Conservation (phyloP, 2,888 invertebrate species). For the Andrena trimmerana region DNA sequence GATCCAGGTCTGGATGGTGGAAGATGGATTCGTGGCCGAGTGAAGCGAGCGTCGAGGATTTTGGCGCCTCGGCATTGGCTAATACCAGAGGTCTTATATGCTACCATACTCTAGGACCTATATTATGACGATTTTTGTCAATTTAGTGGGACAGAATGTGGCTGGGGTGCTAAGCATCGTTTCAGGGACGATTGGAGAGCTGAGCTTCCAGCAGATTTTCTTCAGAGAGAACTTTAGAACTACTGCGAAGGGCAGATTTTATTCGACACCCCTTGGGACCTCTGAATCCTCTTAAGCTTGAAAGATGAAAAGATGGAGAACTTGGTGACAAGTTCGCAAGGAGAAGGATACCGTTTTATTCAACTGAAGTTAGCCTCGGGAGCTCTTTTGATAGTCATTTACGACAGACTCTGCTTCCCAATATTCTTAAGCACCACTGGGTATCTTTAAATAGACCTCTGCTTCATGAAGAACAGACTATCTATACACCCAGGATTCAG, state of each 20-base stretch:
- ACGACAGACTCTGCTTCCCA: background rate
- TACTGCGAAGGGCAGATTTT: background rate
- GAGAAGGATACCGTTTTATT: background rate
- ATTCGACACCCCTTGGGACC: background rate
- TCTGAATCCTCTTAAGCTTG: background rate
- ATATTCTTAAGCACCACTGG: background rate
- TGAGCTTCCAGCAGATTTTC: background rate
- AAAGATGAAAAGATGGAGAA: background rate
- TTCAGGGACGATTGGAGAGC: too few species aligned
- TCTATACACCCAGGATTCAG: background rate
- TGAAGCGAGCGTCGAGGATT: background rate
- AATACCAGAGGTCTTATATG: background rate
- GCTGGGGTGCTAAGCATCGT: too few species aligned
- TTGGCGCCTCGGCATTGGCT: background rate
- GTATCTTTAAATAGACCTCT: background rate
- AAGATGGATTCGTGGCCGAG: conserved; percentile 28
- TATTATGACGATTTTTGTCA: background rate
- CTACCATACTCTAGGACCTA: too few species aligned
- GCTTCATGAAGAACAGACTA: background rate
- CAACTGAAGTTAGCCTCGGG: too few species aligned
- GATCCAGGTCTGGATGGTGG: conserved; percentile 16
- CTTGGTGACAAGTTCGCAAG: background rate
- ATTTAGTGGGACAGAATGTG: background rate
- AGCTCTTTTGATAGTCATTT: background rate
- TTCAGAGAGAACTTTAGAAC: background rate